These are phyloP conservation scores for Brachystomella parvula DNA, from an alignment of 1,140 invertebrate species.

Conservation along the genomic window DNA sequence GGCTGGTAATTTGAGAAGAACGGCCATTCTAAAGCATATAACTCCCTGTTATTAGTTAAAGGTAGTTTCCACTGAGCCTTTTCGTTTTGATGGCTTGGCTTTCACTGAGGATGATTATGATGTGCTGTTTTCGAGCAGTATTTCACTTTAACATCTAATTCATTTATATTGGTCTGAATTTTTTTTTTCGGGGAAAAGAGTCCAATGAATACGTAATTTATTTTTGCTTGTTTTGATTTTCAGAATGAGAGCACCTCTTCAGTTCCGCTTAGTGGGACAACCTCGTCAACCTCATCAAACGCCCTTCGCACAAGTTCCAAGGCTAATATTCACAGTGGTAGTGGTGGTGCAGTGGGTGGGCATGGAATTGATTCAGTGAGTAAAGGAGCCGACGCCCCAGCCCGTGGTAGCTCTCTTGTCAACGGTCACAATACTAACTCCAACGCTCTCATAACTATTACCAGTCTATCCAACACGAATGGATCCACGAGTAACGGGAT, in stretches of 20 bases:
- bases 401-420: constrained; percentile 17
- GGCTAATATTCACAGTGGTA: constrained; percentile 35
- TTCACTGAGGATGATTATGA: no score
- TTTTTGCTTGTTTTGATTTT: constrained; percentile 13
- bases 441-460: neutral
- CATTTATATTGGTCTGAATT: neutral
- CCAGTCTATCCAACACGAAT: neutral
- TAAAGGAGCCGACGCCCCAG: constrained; percentile 16
- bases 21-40: no score
- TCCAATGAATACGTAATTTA: constrained; percentile 1
- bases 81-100: no score
- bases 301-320: constrained; percentile 35
- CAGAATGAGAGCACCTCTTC: constrained; percentile 34
- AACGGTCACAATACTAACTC: constrained; percentile 21
- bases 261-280: constrained; percentile 29
- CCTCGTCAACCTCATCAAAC: constrained; percentile 15
- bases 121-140: neutral
- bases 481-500: neutral
- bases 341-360: constrained; percentile 31
- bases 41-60: no score
- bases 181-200: neutral
- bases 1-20: no score
- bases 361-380: constrained; percentile 21
- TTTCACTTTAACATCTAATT: neutral
- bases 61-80: no score